A percentile compares a stretch with the other conserved stretches of the same genome.
These are phyloP conservation scores for Chiloscyllium plagiosum DNA, from an alignment of 2,113 vertebrate genomes.

Conservation along the genomic window DNA sequence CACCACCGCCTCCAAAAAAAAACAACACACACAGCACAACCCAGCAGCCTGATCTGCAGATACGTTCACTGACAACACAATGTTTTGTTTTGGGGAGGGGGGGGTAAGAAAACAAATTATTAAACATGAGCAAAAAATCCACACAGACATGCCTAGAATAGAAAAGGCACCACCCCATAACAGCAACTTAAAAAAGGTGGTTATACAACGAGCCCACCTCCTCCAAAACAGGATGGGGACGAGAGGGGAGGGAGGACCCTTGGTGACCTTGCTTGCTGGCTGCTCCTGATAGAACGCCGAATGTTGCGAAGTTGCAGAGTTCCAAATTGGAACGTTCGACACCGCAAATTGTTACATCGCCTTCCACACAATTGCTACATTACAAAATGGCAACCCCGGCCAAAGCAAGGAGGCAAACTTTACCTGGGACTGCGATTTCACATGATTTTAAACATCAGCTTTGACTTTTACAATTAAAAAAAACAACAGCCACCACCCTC, in stretches of 20 bases:
- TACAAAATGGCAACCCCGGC: not conserved
- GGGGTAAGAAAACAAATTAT: not conserved
- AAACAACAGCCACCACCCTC: not conserved
- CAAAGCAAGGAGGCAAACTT: not conserved
- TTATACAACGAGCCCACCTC: not conserved
- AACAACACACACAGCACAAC: not conserved
- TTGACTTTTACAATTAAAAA: not conserved
- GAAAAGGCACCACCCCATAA: not conserved
- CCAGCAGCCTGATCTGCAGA: not conserved
- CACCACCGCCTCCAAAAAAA: not conserved
- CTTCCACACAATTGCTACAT: constrained; percentile 6
- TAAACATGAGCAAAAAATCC: not conserved
- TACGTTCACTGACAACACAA: not conserved
- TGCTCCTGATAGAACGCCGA: not conserved
- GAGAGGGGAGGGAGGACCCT: not conserved
- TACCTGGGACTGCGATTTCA: too few relatives aligned
- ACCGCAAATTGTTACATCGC: not conserved
- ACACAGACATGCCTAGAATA: not conserved
- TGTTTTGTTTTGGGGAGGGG: not conserved
- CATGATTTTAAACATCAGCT: not conserved
- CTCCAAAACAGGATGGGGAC: not conserved
- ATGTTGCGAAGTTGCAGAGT: constrained; percentile 35
- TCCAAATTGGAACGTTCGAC: not conserved
- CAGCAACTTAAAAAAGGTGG: too few relatives aligned
- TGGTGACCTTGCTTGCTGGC: not conserved